phyloP scores from a whole-genome alignment of 2,888 invertebrate species.

The Liposcelis brunnea region DNA sequence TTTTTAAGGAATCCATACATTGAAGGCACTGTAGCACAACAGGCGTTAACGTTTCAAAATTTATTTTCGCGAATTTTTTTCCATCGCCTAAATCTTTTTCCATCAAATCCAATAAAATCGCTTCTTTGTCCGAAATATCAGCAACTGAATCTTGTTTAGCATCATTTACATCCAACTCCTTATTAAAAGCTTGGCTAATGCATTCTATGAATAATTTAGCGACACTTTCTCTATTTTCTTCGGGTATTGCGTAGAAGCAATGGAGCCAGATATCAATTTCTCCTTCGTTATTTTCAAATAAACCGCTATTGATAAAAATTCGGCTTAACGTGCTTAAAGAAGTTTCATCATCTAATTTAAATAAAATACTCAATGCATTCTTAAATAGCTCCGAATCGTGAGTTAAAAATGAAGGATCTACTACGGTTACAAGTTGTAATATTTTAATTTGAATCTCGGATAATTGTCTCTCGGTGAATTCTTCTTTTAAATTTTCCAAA shows the following conservation, averaged over 20 bases:
- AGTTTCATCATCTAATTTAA: slow-evolving; percentile 32
- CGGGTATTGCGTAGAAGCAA: slow-evolving; percentile 22
- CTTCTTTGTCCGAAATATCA: neutral
- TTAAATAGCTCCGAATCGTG: slow-evolving; percentile 18
- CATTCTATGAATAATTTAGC: slow-evolving; percentile 22
- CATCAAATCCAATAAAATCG: slow-evolving; percentile 12
- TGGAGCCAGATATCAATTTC: slow-evolving; percentile 54
- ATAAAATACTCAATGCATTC: slow-evolving; percentile 18
- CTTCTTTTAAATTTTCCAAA: slow-evolving; percentile 12
- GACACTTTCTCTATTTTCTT: slow-evolving; percentile 16
- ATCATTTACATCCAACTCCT: slow-evolving; percentile 14
- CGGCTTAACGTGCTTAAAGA: slow-evolving; percentile 31
- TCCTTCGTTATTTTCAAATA: slow-evolving; percentile 43
- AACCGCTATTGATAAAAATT: slow-evolving; percentile 41
- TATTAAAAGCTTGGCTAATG: slow-evolving; percentile 17
- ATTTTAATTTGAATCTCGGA: slow-evolving; percentile 27
- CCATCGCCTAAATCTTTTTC: slow-evolving; percentile 13
- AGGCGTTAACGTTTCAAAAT: slow-evolving; percentile 20
- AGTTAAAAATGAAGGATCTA: slow-evolving; percentile 25
- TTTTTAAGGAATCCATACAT: slow-evolving; percentile 20
- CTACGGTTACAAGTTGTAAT: slow-evolving; percentile 26
- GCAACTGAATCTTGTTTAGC: neutral
- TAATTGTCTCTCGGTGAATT: too few species aligned
- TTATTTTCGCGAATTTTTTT: slow-evolving; percentile 16
- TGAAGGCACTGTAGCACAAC: slow-evolving; percentile 26